Base-by-base conservation (phyloP, 2,113 vertebrate genomes). In the Daphoenositta chrysoptera region DNA sequence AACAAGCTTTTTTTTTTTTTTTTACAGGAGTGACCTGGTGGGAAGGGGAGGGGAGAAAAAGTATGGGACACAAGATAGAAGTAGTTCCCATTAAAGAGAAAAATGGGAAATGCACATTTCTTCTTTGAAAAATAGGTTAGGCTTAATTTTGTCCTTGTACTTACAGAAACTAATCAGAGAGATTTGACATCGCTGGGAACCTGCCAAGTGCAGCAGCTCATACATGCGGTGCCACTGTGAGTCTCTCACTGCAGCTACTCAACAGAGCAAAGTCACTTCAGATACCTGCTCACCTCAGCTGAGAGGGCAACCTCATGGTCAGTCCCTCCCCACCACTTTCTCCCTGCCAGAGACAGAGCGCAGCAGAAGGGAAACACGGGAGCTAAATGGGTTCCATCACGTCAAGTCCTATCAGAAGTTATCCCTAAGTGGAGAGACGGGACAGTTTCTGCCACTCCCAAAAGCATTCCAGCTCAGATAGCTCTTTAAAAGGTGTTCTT, bases 91-190 rank as follows among this genome's bases (percentile, higher is more conserved):
- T 95, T 90, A 88, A 80, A 84, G 26, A 89, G 44, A 95, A 84
- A 94, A 96, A 82, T 69, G 39, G 19, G 24, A 95, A 94, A 93
- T 65, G 53, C 11, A 47, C 44, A 51, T 82, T 94, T 95, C 72
- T 91, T 90, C 82, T 87, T 84, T 89, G 93, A 96, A 96, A 95
- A 97, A 94, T 91, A 94, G 91, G 79, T 95, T 89, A 83, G 45
- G 57, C 83, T 96, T 97, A 95, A 96, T 96, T 96, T 95, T 86
- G 95, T 92, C 96, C 96, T 97, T 97, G 96, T 95, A 92, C 94
- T 97, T 97, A 96, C 95, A 96, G 94, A 97, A 97, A 97, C 76
- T 96, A 90, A 97, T 97, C 95, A 95, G 94, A 91, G 65, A 91
- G 92, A 88, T 93, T 86, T 96, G 97, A 96, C 94, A 82, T 94